Evolutionary conservation across 2,888 invertebrate genomes (phyloP).

Genomic region (Andricus quercusramuli): DNA sequence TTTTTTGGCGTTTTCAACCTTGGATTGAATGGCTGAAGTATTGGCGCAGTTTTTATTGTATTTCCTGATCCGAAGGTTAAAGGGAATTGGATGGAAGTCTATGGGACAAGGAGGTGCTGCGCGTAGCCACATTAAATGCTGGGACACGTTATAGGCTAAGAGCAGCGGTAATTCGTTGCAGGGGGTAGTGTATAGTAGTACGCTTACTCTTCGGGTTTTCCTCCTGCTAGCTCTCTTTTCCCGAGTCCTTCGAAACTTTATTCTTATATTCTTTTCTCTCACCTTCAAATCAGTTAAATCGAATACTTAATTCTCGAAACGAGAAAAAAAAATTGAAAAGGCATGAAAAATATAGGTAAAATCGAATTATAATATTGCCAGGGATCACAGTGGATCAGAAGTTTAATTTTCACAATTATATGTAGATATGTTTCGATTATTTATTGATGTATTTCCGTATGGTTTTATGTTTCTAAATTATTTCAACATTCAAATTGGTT

Average conservation of each 20-base stretch:
- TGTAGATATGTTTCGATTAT: no score
- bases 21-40: constrained; percentile 16
- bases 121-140: constrained; percentile 72
- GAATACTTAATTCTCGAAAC: not conserved
- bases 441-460: no score
- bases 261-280: constrained; percentile 11
- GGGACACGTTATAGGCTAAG: constrained; percentile 71
- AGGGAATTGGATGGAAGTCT: constrained; percentile 72
- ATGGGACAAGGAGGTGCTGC: constrained; percentile 62
- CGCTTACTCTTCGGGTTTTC: constrained; percentile 6
- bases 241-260: constrained; percentile 9
- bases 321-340: no score
- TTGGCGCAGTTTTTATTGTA: constrained; percentile 62
- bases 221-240: constrained; percentile 7
- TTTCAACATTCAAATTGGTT: no score
- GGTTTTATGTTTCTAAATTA: no score
- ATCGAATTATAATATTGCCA: no score
- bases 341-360: no score
- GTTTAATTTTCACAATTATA: no score
- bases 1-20: constrained; percentile 18
- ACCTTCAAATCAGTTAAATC: not conserved
- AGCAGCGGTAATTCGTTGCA: constrained; percentile 75
- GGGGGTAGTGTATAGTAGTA: constrained; percentile 63
- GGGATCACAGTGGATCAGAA: no score
- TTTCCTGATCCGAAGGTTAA: constrained; percentile 73